Evolutionary conservation across 2,113 vertebrate species (phyloP), one percentile per base, ranked within the genome.

Genomic region (Microcebus tavaratra): DNA sequence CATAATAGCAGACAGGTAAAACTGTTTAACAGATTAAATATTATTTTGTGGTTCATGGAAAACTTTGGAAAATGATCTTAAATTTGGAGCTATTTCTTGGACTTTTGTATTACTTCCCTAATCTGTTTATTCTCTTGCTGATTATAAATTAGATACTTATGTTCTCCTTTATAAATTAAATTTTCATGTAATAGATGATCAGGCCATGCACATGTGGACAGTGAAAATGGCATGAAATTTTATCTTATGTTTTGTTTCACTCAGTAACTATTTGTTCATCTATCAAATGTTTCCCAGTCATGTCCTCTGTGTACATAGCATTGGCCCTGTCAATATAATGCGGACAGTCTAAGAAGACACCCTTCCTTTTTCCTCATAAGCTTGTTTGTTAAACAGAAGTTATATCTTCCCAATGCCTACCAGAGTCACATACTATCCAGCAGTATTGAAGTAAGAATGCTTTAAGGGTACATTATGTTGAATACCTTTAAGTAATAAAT

Each of bases 1-100:
- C 8, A 25, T 90, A 96, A 84, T 29, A 95, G 21, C 11, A 70
- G 55, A 36, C 59, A 91, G 80, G 84, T 68, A 96, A 91, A 98
- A 11, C 53, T 91, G 1, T 57, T 53, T 61, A 39, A 88, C 25
- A 96, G 5, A 95, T 70, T 70, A 96, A 88, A 87, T 50, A 82
- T 81, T 84, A 75, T 86, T 83, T 84, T 73, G 45, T 1, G 2
- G 48, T 68, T 23, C 67, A 53, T 53, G 17, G 84, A 93, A 83
- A 93, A 95, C 31, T 72, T 67, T 85, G 17, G 4, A 93, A 90
- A 67, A 9, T 48, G 92, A 79, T 78, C 34, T 39, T 73, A 78
- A 61, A 81, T 85, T 85, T 63, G 75, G 45, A 95, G 8, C 27
- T 84, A 93, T 50, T 91, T 94, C 29, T 88, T 91, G n/a, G 36